Evolutionary conservation across 2,888 invertebrate genomes (phyloP).

Genomic region (Tetanocera ferruginea): DNA sequence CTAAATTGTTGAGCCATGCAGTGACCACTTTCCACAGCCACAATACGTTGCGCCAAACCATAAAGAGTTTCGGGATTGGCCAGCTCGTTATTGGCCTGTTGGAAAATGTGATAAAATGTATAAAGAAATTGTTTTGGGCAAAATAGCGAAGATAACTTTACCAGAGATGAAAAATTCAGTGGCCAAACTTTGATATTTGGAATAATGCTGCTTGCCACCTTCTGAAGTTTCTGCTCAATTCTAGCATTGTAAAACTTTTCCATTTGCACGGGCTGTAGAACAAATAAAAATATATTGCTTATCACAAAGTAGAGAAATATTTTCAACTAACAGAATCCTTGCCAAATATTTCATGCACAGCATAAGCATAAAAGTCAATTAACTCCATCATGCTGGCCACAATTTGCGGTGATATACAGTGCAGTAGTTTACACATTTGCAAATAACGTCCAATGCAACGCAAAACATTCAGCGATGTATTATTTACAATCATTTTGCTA

Average conservation of each 20-base stretch:
- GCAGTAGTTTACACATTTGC: slow-evolving; percentile 90
- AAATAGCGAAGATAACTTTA: slow-evolving; percentile 46
- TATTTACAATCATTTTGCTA: slow-evolving; percentile 81
- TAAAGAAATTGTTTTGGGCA: background rate
- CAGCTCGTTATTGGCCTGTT: slow-evolving; percentile 75
- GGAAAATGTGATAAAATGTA: slow-evolving; percentile 2
- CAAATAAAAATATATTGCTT: background rate
- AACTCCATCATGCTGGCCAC: slow-evolving; percentile 92
- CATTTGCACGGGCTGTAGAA: slow-evolving; percentile 70
- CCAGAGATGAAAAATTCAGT: slow-evolving; percentile 67
- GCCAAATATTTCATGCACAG: slow-evolving; percentile 89
- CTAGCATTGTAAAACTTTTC: slow-evolving; percentile 74
- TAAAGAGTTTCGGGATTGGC: slow-evolving; percentile 80
- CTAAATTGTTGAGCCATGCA: slow-evolving; percentile 92
- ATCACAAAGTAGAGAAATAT: background rate
- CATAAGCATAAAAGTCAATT: slow-evolving; percentile 93
- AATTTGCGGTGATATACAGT: slow-evolving; percentile 91
- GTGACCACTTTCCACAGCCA: slow-evolving; percentile 92
- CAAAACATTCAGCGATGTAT: slow-evolving; percentile 90
- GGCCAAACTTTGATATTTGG: slow-evolving; percentile 69
- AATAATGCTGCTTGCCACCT: slow-evolving; percentile 82
- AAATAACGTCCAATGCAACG: slow-evolving; percentile 92
- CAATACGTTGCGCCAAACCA: slow-evolving; percentile 87
- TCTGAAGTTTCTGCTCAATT: slow-evolving; percentile 80
- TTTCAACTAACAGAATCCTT: slow-evolving; percentile 75